These are phyloP conservation scores for Microtus richardsoni DNA, from an alignment of 2,113 vertebrate species.

Conservation along the genomic window DNA sequence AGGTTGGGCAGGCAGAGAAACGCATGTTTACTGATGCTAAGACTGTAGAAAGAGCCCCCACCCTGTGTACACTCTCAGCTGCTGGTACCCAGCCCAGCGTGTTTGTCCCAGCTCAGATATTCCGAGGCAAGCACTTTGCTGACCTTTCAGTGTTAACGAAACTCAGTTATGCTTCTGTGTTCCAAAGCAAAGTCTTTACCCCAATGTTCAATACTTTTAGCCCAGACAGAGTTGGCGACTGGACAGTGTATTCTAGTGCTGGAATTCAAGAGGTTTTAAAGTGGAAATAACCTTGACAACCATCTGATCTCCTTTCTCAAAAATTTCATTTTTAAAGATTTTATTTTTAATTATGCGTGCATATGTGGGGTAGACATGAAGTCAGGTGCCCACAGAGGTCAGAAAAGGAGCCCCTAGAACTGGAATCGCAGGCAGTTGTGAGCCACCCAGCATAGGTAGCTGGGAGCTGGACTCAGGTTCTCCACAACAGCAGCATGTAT, in stretches of 20 bases:
- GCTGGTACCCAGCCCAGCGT: neutral
- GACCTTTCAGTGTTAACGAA: neutral
- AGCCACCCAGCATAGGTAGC: neutral
- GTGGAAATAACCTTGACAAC: neutral
- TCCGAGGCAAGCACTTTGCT: neutral
- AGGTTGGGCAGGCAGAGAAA: conserved; percentile 62
- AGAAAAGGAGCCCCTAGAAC: neutral
- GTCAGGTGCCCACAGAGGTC: neutral
- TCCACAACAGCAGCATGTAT: no score
- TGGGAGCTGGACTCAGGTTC: neutral
- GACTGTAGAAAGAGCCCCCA: neutral
- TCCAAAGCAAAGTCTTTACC: neutral
- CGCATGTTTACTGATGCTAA: conserved; percentile 71
- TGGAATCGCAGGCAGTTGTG: neutral
- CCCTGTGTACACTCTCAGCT: neutral
- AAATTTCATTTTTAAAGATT: neutral
- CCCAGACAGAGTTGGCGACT: neutral
- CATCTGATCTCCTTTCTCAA: neutral
- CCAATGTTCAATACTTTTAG: neutral
- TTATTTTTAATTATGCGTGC: neutral
- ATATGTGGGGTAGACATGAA: neutral
- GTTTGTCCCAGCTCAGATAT: neutral
- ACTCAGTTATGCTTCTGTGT: neutral
- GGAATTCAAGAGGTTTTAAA: neutral
- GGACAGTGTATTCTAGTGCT: neutral